Conservation (phyloP, 1,140 invertebrate genomes). For the Watersipora subatra region DNA sequence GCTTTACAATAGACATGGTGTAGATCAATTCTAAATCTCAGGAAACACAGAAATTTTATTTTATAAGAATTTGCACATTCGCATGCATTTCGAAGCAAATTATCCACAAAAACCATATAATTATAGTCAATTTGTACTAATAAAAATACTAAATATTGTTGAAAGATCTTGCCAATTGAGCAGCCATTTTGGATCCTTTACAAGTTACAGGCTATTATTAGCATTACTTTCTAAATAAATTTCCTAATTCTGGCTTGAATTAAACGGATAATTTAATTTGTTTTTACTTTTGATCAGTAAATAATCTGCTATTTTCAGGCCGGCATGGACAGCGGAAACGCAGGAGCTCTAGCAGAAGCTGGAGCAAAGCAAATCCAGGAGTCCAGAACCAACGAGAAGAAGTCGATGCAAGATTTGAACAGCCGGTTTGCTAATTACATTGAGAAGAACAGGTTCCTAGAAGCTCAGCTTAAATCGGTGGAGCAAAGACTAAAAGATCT, state of each 20-base stretch:
- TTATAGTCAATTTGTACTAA: background rate
- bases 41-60: too few species aligned
- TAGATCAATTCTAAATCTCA: too few species aligned
- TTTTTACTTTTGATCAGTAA: background rate
- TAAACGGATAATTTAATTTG: background rate
- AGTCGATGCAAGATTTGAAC: constrained; percentile 44
- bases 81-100: too few species aligned
- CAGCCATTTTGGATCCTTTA: too few species aligned
- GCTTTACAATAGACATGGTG: too few species aligned
- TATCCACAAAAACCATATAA: too few species aligned
- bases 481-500: constrained; percentile 40
- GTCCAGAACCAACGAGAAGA: constrained; percentile 42
- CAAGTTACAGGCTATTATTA: too few species aligned
- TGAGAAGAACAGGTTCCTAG: constrained; percentile 45
- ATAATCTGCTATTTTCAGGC: background rate
- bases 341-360: constrained; percentile 23
- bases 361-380: constrained; percentile 37
- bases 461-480: constrained; percentile 43
- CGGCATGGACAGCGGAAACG: constrained; percentile 15
- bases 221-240: too few species aligned
- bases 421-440: constrained; percentile 45
- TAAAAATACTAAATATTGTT: background rate
- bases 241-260: background rate
- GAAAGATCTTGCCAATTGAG: background rate
- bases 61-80: too few species aligned